Percentiles rank a stretch among this genome's conserved stretches.
These are phyloP conservation scores for Catocala fraxini DNA, from an alignment of 2,888 invertebrate genomes.

Conservation along the genomic window DNA sequence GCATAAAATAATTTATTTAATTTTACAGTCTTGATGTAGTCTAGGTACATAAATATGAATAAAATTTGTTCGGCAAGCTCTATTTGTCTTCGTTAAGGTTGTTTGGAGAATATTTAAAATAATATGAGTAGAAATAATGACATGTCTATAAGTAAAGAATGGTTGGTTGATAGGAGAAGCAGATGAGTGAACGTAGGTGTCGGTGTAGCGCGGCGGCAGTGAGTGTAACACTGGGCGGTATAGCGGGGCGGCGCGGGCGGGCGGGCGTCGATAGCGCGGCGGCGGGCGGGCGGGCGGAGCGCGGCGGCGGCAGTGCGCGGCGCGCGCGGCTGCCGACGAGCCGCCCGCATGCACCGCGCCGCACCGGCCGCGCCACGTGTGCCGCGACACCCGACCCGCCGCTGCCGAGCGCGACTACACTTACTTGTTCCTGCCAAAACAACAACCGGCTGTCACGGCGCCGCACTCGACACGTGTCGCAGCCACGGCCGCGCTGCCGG, in stretches of 20 bases:
- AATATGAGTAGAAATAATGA: too few relatives aligned
- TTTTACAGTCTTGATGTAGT: too few relatives aligned
- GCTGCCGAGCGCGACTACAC: too few relatives aligned
- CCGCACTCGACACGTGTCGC: constrained; percentile 11
- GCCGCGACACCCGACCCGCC: too few relatives aligned
- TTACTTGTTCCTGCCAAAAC: constrained; percentile 7
- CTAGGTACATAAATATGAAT: too few relatives aligned
- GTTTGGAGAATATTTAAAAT: too few relatives aligned
- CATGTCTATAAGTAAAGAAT: too few relatives aligned
- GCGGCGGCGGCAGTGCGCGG: constrained; percentile 75
- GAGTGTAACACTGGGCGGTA: constrained; percentile 1
- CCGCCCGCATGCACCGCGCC: constrained; percentile 60
- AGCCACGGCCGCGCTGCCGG: constrained; percentile 5
- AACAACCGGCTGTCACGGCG: constrained; percentile 20
- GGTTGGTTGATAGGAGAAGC: neutral
- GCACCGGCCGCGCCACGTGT: constrained; percentile 50
- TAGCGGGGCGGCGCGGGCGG: constrained; percentile 6
- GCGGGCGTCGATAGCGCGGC: constrained; percentile 47
- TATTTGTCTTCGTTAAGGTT: too few relatives aligned
- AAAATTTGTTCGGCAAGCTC: too few relatives aligned
- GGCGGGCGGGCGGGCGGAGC: constrained; percentile 34
- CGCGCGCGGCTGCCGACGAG: constrained; percentile 74
- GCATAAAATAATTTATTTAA: too few relatives aligned
- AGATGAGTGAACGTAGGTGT: neutral
- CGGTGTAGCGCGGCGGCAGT: neutral